Percentiles rank a stretch among this genome's conserved stretches.
phyloP scores from a whole-genome alignment of 2,113 vertebrate genomes.

The Passerina amoena region DNA sequence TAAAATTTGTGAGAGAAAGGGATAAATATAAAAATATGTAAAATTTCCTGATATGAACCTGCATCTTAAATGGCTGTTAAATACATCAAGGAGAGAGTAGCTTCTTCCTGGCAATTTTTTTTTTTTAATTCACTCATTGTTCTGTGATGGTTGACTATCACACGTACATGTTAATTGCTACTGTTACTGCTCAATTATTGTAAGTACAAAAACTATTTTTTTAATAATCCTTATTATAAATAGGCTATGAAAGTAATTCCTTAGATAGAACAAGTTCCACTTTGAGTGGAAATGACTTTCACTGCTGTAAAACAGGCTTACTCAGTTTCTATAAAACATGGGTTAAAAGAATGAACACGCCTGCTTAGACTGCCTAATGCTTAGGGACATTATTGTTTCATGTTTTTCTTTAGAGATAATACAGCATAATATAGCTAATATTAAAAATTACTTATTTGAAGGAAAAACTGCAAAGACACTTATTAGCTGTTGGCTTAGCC shows the following conservation, averaged over 20 bases:
- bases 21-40: not conserved
- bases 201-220: not conserved
- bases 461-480: not conserved
- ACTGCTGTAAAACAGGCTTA: not conserved
- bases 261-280: not conserved
- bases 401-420: not conserved
- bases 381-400: not conserved
- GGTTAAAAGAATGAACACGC: not conserved
- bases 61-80: not conserved
- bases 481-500: not conserved
- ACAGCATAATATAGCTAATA: not conserved
- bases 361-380: not conserved
- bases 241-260: not conserved
- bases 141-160: not conserved
- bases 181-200: not conserved
- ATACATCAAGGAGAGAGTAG: not conserved
- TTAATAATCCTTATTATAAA: not conserved
- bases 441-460: not conserved
- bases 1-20: not conserved
- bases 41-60: not conserved
- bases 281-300: not conserved
- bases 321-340: not conserved
- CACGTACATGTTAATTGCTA: not conserved
- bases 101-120: not conserved
- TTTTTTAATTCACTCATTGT: not conserved